Percentiles rank a stretch among this genome's conserved stretches.
phyloP scores from a whole-genome alignment of 2,113 vertebrate species.

The Ranitomeya variabilis region DNA sequence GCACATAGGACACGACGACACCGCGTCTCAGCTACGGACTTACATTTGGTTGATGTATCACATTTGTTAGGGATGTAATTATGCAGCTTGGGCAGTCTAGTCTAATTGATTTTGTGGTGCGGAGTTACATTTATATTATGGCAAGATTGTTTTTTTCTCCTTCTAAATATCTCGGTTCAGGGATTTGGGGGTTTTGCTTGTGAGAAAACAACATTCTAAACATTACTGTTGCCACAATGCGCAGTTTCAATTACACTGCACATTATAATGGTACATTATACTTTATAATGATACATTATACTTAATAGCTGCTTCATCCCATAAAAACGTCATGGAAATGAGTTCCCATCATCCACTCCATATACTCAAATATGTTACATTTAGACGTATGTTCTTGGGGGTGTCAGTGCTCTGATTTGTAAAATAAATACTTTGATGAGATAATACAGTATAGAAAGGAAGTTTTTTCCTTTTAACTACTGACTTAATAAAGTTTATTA shows the following conservation, averaged over 20 bases:
- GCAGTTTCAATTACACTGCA: conserved; percentile 21
- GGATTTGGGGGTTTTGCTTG: conserved; percentile 47
- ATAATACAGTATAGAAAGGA: not conserved
- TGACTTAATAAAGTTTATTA: not conserved
- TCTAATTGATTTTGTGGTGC: conserved; percentile 56
- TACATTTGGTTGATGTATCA: conserved; percentile 30
- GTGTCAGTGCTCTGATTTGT: not conserved
- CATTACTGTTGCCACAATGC: conserved; percentile 4
- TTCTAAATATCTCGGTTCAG: conserved; percentile 38
- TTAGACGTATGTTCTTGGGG: not conserved
- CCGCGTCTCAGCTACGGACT: not conserved
- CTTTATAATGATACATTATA: conserved; percentile 31
- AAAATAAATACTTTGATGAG: not conserved
- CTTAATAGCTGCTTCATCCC: conserved; percentile 37
- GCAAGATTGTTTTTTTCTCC: conserved; percentile 25
- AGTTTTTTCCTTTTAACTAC: not conserved
- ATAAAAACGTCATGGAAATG: conserved; percentile 25
- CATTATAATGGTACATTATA: conserved; percentile 35
- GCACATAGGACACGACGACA: not conserved
- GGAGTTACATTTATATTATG: conserved; percentile 43
- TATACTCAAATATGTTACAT: not conserved
- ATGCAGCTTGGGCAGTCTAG: conserved; percentile 39
- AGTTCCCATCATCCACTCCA: not conserved
- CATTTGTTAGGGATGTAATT: conserved; percentile 36
- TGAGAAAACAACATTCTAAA: conserved; percentile 30